Percentiles rank a stretch among this genome's conserved stretches.
phyloP scores from a whole-genome alignment of 2,113 vertebrate species.

The Erythrolamprus reginae region DNA sequence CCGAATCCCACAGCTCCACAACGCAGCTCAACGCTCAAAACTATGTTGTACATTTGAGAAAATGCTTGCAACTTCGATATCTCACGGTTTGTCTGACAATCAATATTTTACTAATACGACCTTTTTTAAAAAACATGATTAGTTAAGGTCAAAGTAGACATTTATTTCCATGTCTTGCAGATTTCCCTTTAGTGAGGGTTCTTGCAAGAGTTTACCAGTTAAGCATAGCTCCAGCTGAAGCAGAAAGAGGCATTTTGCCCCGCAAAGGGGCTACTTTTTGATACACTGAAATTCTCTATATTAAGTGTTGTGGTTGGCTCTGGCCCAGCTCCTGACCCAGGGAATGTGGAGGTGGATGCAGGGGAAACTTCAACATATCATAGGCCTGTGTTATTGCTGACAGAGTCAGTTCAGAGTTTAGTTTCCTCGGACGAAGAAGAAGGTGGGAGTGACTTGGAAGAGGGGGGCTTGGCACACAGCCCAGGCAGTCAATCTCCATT shows the following conservation, averaged over 20 bases:
- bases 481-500: no score
- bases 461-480: no score
- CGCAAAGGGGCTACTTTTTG: background rate
- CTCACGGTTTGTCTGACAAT: background rate
- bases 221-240: background rate
- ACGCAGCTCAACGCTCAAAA: background rate
- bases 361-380: no score
- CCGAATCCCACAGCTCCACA: background rate
- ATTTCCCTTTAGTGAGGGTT: background rate
- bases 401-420: no score
- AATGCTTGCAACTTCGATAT: background rate
- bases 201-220: background rate
- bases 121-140: background rate
- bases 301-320: no score
- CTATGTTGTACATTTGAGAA: background rate
- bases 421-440: no score
- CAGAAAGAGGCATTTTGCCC: background rate
- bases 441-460: no score
- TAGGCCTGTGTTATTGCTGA: no score
- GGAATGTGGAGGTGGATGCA: no score
- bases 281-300: background rate
- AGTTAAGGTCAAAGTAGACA: background rate
- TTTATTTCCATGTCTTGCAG: background rate
- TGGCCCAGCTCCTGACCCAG: no score
- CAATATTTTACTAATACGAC: background rate